These are phyloP conservation scores for Agrotis puta DNA, from an alignment of 2,888 invertebrate genomes.

Conservation along the genomic window DNA sequence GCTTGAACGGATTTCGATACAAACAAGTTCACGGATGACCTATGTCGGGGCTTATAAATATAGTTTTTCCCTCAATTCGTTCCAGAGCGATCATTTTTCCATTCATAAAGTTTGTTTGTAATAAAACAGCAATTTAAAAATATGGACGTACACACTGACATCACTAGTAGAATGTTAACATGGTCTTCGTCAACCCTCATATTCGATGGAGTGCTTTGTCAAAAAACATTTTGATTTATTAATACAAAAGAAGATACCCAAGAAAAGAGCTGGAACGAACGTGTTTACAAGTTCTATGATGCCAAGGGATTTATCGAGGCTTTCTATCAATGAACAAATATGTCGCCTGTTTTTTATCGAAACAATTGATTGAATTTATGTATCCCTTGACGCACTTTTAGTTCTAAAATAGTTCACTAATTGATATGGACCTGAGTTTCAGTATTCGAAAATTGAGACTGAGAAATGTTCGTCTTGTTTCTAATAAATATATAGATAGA, in stretches of 20 bases:
- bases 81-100: neutral
- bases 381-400: conserved; percentile 32
- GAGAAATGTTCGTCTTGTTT: conserved; percentile 9
- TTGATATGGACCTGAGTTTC: conserved; percentile 42
- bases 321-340: conserved; percentile 55
- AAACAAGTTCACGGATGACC: too few species aligned
- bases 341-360: conserved; percentile 46
- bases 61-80: neutral
- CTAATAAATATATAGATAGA: conserved; percentile 2
- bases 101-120: neutral
- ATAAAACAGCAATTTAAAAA: neutral
- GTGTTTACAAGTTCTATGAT: conserved; percentile 51
- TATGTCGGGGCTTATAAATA: too few species aligned
- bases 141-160: neutral
- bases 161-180: neutral
- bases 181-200: neutral
- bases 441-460: conserved; percentile 35
- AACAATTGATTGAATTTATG: too few species aligned
- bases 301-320: conserved; percentile 45
- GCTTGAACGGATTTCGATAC: too few species aligned
- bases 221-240: conserved; percentile 18
- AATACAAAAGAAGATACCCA: conserved; percentile 38
- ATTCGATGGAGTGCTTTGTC: neutral
- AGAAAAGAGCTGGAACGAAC: conserved; percentile 40
- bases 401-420: conserved; percentile 40